Conservation (phyloP, 2,888 invertebrate genomes). For the Thecocarcelia acutangulata region DNA sequence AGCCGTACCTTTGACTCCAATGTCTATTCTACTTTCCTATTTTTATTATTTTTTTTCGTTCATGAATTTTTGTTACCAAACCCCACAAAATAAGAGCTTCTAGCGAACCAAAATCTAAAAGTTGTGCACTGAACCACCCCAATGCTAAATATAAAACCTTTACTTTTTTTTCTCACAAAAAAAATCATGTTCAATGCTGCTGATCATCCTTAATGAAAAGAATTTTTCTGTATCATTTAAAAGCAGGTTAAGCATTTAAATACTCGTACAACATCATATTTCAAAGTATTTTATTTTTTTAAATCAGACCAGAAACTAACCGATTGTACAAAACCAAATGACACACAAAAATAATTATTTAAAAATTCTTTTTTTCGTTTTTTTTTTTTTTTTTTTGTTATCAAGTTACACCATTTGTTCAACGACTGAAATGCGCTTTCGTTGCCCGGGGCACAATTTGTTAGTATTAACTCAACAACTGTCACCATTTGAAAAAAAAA, state of each 20-base stretch:
- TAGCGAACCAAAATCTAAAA: too few relatives aligned
- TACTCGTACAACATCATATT: conserved; percentile 18
- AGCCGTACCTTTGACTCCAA: too few relatives aligned
- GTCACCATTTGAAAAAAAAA: conserved; percentile 52
- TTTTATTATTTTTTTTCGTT: too few relatives aligned
- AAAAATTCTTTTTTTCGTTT: neutral
- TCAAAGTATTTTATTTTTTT: neutral
- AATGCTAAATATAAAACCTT: too few relatives aligned
- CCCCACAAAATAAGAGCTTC: too few relatives aligned
- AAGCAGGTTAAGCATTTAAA: neutral
- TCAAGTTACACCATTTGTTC: conserved; percentile 55
- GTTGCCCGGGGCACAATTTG: conserved; percentile 49
- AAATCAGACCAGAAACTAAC: conserved; percentile 51
- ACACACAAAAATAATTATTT: neutral
- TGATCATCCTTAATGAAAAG: too few relatives aligned
- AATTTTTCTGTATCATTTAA: too few relatives aligned
- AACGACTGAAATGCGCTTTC: conserved; percentile 7
- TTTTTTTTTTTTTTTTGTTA: conserved; percentile 19
- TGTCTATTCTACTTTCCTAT: too few relatives aligned
- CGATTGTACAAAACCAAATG: conserved; percentile 36
- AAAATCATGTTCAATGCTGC: too few relatives aligned
- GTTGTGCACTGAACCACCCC: too few relatives aligned
- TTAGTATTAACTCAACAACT: conserved; percentile 63
- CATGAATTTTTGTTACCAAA: too few relatives aligned
- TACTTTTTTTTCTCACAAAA: too few relatives aligned